Percentiles rank a stretch among this genome's conserved stretches.
phyloP scores from a whole-genome alignment of 35 echinoderm and acorn worm species.

The Patiria miniata region DNA sequence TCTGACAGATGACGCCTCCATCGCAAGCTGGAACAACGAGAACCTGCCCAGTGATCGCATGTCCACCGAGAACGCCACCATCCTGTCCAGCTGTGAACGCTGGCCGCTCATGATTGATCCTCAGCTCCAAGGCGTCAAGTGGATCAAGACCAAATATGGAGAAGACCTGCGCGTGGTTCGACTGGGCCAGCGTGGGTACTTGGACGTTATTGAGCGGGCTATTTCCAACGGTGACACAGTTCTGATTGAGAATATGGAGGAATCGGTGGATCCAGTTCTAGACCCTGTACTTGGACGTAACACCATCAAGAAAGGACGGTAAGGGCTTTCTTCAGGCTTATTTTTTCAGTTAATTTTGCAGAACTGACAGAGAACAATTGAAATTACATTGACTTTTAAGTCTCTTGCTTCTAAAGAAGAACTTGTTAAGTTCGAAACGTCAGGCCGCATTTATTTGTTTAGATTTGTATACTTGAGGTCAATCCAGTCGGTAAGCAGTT shows the following conservation, averaged over 20 bases:
- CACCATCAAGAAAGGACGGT: slow-evolving; percentile 97
- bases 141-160: slow-evolving; percentile 98
- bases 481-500: too few relatives aligned
- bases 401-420: too few relatives aligned
- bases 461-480: too few relatives aligned
- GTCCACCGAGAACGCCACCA: slow-evolving; percentile 99
- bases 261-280: slow-evolving; percentile 82
- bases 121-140: slow-evolving; percentile 96
- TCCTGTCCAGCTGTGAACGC: slow-evolving; percentile 92
- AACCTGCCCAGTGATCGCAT: slow-evolving; percentile 94
- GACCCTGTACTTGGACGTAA: slow-evolving; percentile 93
- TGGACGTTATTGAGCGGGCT: slow-evolving; percentile 90
- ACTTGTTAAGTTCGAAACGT: too few relatives aligned
- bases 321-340: background rate
- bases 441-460: too few relatives aligned
- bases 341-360: background rate
- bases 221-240: slow-evolving; percentile 91
- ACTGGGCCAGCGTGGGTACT: slow-evolving; percentile 84
- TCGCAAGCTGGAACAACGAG: slow-evolving; percentile 95
- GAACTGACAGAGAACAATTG: background rate
- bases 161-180: slow-evolving; percentile 82
- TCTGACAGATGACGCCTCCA: slow-evolving; percentile 91
- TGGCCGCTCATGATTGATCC: slow-evolving; percentile 99
- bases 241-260: slow-evolving; percentile 97
- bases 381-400: too few relatives aligned